Conservation (phyloP, 1,140 invertebrate genomes). For the Theocolax elegans region DNA sequence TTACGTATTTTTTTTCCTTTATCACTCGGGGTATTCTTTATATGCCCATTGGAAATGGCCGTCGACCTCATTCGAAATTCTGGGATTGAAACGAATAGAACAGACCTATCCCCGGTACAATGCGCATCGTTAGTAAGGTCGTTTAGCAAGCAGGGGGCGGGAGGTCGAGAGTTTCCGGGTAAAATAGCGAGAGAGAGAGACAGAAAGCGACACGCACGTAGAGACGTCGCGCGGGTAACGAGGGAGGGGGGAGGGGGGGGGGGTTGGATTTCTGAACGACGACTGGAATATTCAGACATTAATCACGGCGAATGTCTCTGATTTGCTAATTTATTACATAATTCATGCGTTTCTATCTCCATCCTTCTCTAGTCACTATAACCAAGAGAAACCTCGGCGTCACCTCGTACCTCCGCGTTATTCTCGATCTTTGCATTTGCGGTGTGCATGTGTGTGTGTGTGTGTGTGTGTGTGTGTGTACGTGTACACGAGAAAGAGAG, state of each 20-base stretch:
- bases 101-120: slow-evolving; percentile 34
- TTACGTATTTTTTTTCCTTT: slow-evolving; percentile 11
- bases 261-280: slow-evolving; percentile 15
- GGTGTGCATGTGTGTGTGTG: too few relatives aligned
- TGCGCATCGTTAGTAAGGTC: slow-evolving; percentile 43
- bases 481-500: too few relatives aligned
- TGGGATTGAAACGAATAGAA: slow-evolving; percentile 35
- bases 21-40: slow-evolving; percentile 15
- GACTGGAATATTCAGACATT: slow-evolving; percentile 45
- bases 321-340: slow-evolving; percentile 54
- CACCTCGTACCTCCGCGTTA: too few relatives aligned
- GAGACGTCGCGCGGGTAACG: background rate
- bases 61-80: slow-evolving; percentile 39
- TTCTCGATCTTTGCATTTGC: too few relatives aligned
- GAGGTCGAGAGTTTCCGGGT: slow-evolving; percentile 25
- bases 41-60: slow-evolving; percentile 11
- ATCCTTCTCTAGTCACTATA: background rate
- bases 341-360: slow-evolving; percentile 49
- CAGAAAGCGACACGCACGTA: background rate
- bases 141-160: slow-evolving; percentile 24
- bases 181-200: slow-evolving; percentile 26
- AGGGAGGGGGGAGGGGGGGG: background rate
- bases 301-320: slow-evolving; percentile 45
- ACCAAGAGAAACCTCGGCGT: background rate
- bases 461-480: too few relatives aligned